phyloP scores from a whole-genome alignment of 2,113 vertebrate species.

The Rynchops niger region DNA sequence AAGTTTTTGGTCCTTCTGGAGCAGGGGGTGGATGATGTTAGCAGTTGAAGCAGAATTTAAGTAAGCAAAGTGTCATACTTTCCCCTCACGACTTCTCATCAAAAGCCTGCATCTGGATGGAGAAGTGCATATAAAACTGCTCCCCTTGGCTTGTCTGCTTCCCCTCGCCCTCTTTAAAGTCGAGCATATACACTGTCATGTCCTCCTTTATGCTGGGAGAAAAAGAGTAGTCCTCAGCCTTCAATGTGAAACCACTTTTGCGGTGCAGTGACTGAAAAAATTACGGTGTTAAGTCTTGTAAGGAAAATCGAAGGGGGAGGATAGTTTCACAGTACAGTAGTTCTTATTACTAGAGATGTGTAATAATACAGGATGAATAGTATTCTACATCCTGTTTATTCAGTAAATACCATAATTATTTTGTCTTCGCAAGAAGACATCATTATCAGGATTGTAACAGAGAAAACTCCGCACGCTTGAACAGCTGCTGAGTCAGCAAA shows the following conservation, averaged over 20 bases:
- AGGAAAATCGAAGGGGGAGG: neutral
- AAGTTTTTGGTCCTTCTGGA: neutral
- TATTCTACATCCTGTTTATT: neutral
- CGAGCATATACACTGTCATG: neutral
- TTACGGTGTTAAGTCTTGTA: accelerated
- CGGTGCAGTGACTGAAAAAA: neutral
- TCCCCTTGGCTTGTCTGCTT: neutral
- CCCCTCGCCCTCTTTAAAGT: neutral
- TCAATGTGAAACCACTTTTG: neutral
- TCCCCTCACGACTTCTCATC: neutral
- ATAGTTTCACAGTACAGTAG: neutral
- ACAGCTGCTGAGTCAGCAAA: neutral
- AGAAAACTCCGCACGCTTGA: neutral
- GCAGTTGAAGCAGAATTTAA: neutral
- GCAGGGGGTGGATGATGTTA: neutral
- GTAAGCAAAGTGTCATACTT: neutral
- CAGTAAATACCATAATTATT: neutral
- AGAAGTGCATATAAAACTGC: neutral
- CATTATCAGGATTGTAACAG: neutral
- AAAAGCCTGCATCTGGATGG: neutral
- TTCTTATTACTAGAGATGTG: neutral
- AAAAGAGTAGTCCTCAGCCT: neutral
- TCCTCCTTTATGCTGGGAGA: neutral
- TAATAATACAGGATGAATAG: neutral
- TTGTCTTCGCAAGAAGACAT: neutral